A percentile compares a stretch with the other conserved stretches of the same genome.
Evolutionary conservation across 92 coral and sea anemone genomes (phyloP).

Genomic region (Phymanthus crucifer): DNA sequence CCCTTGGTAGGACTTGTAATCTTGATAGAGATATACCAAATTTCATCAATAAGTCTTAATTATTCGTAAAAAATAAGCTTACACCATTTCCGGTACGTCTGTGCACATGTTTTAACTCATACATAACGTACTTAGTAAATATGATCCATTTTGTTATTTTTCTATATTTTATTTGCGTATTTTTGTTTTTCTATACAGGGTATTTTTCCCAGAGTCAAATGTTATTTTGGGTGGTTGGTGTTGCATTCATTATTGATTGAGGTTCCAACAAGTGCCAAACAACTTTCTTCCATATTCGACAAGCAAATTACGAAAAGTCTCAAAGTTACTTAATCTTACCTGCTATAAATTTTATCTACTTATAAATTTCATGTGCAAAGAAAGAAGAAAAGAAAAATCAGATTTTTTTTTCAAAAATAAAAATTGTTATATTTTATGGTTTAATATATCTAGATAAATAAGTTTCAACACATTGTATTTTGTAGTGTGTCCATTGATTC

Average conservation of each 20-base stretch:
- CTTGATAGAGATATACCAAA: background rate
- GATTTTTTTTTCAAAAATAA: background rate
- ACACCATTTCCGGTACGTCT: background rate
- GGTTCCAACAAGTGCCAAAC: conserved; percentile 2
- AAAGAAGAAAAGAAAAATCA: background rate
- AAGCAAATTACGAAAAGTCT: background rate
- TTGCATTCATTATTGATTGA: conserved; percentile 1
- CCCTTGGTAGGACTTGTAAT: background rate
- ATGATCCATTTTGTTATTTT: background rate
- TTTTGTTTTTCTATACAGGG: background rate
- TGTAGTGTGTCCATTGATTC: too few relatives aligned
- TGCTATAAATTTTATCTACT: background rate
- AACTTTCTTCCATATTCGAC: background rate
- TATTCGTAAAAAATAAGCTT: background rate
- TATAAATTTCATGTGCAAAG: background rate
- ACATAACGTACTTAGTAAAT: background rate
- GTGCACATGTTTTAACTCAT: background rate
- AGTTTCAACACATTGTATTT: too few relatives aligned
- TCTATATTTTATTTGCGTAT: background rate
- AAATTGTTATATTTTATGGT: too few relatives aligned
- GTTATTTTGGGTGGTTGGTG: background rate
- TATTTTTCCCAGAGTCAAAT: background rate
- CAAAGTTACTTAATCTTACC: too few relatives aligned
- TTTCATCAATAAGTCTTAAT: background rate
- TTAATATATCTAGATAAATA: too few relatives aligned